Evolutionary conservation across 2,888 invertebrate species (phyloP).

Genomic region (Aphidoletes aphidimyza): DNA sequence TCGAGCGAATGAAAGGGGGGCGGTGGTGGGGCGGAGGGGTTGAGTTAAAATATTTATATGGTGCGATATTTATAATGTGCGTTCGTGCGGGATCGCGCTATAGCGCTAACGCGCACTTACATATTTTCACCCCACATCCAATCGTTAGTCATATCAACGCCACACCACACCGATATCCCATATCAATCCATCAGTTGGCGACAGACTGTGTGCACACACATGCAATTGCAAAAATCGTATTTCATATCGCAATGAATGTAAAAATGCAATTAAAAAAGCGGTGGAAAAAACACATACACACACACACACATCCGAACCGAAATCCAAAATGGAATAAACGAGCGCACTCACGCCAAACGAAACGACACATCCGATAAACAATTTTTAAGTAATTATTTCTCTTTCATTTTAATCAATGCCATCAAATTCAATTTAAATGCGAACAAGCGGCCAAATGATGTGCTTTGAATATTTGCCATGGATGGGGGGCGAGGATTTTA

Average conservation of each 20-base stretch:
- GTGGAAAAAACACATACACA: background rate
- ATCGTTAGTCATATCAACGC: background rate
- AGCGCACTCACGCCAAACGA: background rate
- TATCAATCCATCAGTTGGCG: conserved; percentile 31
- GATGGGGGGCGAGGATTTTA: too few species aligned
- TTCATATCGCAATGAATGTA: background rate
- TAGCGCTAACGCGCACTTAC: too few species aligned
- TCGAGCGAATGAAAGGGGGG: background rate
- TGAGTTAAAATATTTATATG: too few species aligned
- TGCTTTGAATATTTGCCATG: conserved; percentile 22
- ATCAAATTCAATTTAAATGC: conserved; percentile 3
- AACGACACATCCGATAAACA: conserved; percentile 34
- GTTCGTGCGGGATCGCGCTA: too few species aligned
- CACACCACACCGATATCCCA: background rate
- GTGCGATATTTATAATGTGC: too few species aligned
- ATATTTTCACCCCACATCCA: too few species aligned
- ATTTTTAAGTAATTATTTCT: conserved; percentile 36
- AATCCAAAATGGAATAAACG: too few species aligned
- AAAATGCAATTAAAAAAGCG: background rate
- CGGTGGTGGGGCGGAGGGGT: background rate
- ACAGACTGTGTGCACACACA: conserved; percentile 18
- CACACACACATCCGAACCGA: background rate
- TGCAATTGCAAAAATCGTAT: background rate
- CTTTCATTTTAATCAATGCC: conserved; percentile 32
- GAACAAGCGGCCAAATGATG: conserved; percentile 39